Evolutionary conservation across 2,888 invertebrate species (phyloP).

Genomic region (Leptinotarsa peninsularis): DNA sequence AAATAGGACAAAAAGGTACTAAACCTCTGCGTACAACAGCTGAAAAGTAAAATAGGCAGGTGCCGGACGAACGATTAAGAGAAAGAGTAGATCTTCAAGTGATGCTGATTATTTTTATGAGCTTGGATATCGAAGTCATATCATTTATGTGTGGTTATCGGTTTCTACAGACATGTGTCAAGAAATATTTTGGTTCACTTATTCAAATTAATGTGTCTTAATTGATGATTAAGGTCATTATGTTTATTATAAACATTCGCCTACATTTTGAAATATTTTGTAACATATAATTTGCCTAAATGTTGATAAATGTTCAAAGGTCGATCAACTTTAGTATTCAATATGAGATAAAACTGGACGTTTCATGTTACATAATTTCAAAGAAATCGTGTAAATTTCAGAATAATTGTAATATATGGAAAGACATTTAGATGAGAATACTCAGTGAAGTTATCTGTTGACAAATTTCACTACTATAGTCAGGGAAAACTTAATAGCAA

Average conservation of each 20-base stretch:
- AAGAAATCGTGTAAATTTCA: too few relatives aligned
- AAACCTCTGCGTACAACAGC: slow-evolving; percentile 22
- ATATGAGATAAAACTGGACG: background rate
- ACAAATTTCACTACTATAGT: too few relatives aligned
- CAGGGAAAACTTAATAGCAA: too few relatives aligned
- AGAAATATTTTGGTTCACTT: background rate
- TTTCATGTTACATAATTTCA: background rate
- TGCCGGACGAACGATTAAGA: background rate
- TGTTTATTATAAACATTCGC: background rate
- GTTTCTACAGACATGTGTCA: background rate
- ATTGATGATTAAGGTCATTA: background rate
- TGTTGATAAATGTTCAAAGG: background rate
- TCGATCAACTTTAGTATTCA: background rate
- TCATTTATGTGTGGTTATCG: background rate
- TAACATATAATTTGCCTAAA: background rate
- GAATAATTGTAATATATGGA: too few relatives aligned
- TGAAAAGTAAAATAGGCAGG: slow-evolving; percentile 22
- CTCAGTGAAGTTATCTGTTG: too few relatives aligned
- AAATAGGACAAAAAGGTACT: slow-evolving; percentile 16
- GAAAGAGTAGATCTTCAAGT: background rate
- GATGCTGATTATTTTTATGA: slow-evolving; percentile 7
- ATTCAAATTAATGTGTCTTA: background rate
- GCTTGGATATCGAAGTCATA: background rate
- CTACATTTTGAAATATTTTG: background rate
- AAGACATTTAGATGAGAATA: too few relatives aligned